Evolutionary conservation across 2,113 vertebrate species (phyloP).

Genomic region (Dromas ardeola): DNA sequence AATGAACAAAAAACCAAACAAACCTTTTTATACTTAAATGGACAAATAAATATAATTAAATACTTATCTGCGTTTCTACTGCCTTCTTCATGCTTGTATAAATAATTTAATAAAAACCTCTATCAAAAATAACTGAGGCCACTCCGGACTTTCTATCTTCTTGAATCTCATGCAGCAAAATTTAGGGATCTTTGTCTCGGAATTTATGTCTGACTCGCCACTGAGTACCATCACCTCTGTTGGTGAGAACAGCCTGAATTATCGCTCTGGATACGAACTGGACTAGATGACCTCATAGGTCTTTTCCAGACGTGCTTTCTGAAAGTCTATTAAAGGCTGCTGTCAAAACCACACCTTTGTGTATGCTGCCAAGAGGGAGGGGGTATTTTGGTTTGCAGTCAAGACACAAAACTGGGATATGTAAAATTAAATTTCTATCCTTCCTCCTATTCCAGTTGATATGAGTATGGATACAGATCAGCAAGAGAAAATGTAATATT

Average conservation of each 20-base stretch:
- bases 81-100: background rate
- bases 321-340: background rate
- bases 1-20: background rate
- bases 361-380: background rate
- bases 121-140: background rate
- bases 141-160: background rate
- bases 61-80: background rate
- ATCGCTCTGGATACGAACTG: background rate
- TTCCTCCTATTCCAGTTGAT: background rate
- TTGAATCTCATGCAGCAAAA: background rate
- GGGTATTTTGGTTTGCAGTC: background rate
- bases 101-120: background rate
- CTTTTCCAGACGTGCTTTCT: background rate
- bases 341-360: background rate
- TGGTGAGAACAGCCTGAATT: constrained; percentile 31
- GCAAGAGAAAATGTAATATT: background rate
- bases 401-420: background rate
- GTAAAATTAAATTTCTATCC: background rate
- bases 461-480: background rate
- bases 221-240: background rate
- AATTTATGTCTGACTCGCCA: constrained; percentile 33
- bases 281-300: constrained; percentile 35
- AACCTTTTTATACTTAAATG: background rate
- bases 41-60: background rate
- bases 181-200: background rate